These are phyloP conservation scores for Chydorus sphaericus DNA, from an alignment of 2,888 invertebrate species.

Conservation along the genomic window DNA sequence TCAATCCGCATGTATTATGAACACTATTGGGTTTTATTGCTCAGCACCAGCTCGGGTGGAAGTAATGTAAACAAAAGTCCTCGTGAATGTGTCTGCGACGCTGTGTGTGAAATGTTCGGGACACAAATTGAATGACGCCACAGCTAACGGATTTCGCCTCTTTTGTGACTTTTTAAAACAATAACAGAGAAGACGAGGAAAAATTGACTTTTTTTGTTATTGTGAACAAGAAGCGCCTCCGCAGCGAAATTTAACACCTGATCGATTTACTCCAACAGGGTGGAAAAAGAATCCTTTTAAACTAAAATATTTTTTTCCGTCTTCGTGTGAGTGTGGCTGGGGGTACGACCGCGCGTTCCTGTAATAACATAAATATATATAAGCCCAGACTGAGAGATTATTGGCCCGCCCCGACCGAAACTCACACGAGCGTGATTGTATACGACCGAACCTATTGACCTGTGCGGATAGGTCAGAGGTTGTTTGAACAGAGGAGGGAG, in stretches of 20 bases:
- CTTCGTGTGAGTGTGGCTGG: too few relatives aligned
- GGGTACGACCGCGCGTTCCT: too few relatives aligned
- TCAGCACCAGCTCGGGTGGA: neutral
- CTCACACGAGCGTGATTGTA: slow-evolving; percentile 1
- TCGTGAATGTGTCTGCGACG: slow-evolving; percentile 3
- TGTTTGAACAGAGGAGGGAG: neutral
- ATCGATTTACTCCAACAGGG: too few relatives aligned
- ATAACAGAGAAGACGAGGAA: too few relatives aligned
- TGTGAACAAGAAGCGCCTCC: neutral
- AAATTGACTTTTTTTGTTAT: too few relatives aligned
- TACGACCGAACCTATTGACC: neutral
- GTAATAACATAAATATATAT: too few relatives aligned
- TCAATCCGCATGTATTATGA: neutral
- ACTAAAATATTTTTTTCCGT: too few relatives aligned
- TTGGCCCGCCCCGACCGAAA: neutral
- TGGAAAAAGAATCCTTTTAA: too few relatives aligned
- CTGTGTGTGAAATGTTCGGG: neutral
- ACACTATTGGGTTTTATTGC: slow-evolving; percentile 1
- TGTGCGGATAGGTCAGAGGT: slow-evolving; percentile 3
- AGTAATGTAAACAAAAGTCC: slow-evolving; percentile 5
- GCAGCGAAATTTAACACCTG: slow-evolving; percentile 1
- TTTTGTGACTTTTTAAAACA: neutral
- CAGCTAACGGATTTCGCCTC: neutral
- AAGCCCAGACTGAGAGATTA: too few relatives aligned
- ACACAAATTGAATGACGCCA: neutral